These are phyloP conservation scores for Babylonia areolata DNA, from an alignment of 1,140 invertebrate genomes.

Conservation along the genomic window DNA sequence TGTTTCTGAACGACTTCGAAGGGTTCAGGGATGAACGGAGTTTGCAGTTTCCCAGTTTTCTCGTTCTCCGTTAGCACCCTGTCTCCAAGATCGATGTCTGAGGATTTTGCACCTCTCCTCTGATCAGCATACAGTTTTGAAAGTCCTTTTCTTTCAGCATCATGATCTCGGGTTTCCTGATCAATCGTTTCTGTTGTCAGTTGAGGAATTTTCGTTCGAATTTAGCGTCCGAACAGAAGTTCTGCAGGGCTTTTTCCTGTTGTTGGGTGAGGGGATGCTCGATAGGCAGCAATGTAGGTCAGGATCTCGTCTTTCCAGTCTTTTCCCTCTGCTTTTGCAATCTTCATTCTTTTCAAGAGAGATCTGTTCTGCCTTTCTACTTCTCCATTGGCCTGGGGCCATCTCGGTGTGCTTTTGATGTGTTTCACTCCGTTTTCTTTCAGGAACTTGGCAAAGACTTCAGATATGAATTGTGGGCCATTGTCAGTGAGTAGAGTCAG, in stretches of 20 bases:
- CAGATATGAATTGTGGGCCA: constrained; percentile 44
- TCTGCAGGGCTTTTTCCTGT: constrained; percentile 43
- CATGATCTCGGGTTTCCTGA: constrained; percentile 35
- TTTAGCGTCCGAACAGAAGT: constrained; percentile 49
- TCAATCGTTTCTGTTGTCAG: constrained; percentile 5
- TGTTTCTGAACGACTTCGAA: not conserved
- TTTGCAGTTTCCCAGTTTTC: constrained; percentile 22
- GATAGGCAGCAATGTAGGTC: constrained; percentile 43
- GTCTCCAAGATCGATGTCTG: constrained; percentile 36
- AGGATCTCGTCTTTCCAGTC: constrained; percentile 42
- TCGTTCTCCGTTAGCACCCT: constrained; percentile 35
- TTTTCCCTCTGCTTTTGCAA: constrained; percentile 42
- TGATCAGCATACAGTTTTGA: constrained; percentile 45
- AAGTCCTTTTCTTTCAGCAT: constrained; percentile 46
- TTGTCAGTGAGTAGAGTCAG: constrained; percentile 42
- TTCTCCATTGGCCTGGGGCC: constrained; percentile 54
- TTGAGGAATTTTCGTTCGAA: constrained; percentile 50
- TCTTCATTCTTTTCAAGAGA: constrained; percentile 54
- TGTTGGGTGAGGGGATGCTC: constrained; percentile 34
- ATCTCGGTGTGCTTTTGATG: constrained; percentile 38
- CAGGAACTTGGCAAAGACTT: constrained; percentile 38
- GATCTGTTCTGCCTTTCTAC: constrained; percentile 44
- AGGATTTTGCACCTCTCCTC: constrained; percentile 6
- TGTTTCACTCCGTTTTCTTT: constrained; percentile 41
- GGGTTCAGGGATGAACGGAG: constrained; percentile 18